Conservation (phyloP, 1,140 invertebrate species). For the Brevipalpus yothersi region DNA sequence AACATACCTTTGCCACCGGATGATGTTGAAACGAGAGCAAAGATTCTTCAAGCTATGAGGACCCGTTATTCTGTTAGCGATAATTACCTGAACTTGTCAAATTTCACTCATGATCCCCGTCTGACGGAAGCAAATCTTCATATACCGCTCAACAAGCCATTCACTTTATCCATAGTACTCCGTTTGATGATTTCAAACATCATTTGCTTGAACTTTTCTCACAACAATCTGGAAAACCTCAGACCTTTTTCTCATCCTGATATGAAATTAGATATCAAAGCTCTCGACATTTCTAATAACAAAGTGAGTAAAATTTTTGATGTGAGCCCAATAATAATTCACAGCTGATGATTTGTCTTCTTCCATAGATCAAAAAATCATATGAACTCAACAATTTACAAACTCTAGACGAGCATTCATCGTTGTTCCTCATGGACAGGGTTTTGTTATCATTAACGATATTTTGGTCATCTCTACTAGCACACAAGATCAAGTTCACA, state of each 20-base stretch:
- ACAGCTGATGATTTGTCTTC: not conserved
- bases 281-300: slow-evolving; percentile 55
- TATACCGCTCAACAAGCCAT: not conserved
- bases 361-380: not conserved
- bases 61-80: not conserved
- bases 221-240: slow-evolving; percentile 44
- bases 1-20: not conserved
- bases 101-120: not conserved
- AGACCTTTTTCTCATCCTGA: slow-evolving; percentile 34
- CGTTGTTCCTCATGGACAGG: slow-evolving; percentile 43
- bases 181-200: slow-evolving; percentile 45
- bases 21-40: slow-evolving; percentile 15
- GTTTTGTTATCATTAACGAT: slow-evolving; percentile 61
- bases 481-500: slow-evolving; percentile 34
- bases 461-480: slow-evolving; percentile 46
- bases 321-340: not conserved
- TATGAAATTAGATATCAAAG: slow-evolving; percentile 40
- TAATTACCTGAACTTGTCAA: not conserved
- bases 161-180: not conserved
- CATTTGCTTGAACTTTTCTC: slow-evolving; percentile 48
- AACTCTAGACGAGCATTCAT: slow-evolving; percentile 33
- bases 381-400: not conserved
- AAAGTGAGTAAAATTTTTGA: slow-evolving; percentile 28
- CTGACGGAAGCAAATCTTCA: not conserved
- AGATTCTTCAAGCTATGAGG: not conserved